Base-by-base conservation (phyloP, 2,888 invertebrate species). In the Tiliacea citrago region DNA sequence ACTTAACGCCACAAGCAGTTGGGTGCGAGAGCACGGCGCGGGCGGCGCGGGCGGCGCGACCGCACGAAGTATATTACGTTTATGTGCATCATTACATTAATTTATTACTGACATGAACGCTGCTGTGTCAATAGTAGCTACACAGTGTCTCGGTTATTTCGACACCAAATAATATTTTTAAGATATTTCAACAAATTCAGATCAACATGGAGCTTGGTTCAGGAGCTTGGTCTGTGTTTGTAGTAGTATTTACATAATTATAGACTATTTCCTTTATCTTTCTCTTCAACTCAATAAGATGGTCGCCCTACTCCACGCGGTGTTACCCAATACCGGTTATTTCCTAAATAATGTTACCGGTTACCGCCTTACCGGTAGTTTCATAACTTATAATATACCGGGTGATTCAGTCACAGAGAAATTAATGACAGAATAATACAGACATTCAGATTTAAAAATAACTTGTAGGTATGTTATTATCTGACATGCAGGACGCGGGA, bases 281-380 rank as follows among this genome's bases (percentile, higher is more conserved):
- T 10, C 10, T 68, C 10, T n/a, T 8, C 10, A 39, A 9, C 9
- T 16, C 16, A 12, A 18, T 2, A 4, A 21, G 21, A 60, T 79
- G 65, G 88, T 69, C 71, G 45, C 82, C 74, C 53, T 67, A 72
- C 35, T 35, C 45, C 47, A 58, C 72, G 18, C 0, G 29, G n/a
- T 13, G 71, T 76, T 84, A 77, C 79, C n/a, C 69, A 78, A 80
- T 68, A 84, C 65, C 67, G 75, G 79, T 74, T 79, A 51, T 79
- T 74, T 77, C 85, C 74, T 49, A 82, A 82, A 82, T 85, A 79
- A 84, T 70, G 73, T 76, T 24, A 81, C 70, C 67, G 71, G 74
- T 72, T 55, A 5, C 16, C 45, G 16, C 24, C 29, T 3, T 21
- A 7, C 62, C 29, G 29, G 16, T 29, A 35, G 80, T 81, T 62